Evolutionary conservation across 2,888 invertebrate species (phyloP).

Genomic region (Tipula confusa): DNA sequence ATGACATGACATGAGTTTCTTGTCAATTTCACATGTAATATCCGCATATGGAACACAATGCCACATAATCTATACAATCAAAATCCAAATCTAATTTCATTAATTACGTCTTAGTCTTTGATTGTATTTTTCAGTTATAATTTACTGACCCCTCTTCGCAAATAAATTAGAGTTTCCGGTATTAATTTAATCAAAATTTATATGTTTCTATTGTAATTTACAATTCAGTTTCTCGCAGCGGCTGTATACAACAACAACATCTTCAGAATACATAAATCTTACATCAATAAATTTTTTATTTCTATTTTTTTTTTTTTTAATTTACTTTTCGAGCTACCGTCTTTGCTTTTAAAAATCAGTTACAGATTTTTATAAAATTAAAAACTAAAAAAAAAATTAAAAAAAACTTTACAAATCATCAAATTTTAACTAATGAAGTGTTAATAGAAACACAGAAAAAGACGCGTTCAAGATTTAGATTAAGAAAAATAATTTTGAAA

Average conservation of each 20-base stretch:
- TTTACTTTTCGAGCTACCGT: not conserved
- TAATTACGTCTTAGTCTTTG: not conserved
- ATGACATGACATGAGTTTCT: too few relatives aligned
- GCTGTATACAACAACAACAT: not conserved
- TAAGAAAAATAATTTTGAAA: not conserved
- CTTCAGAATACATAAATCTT: not conserved
- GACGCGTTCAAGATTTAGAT: not conserved
- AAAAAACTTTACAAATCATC: not conserved
- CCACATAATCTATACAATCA: too few relatives aligned
- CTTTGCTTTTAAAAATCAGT: not conserved
- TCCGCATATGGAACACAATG: too few relatives aligned
- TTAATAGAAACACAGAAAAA: not conserved
- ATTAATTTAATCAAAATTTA: constrained; percentile 25
- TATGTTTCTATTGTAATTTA: constrained; percentile 20
- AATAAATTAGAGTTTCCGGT: constrained; percentile 25
- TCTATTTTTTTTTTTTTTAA: not conserved
- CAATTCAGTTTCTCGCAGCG: not conserved
- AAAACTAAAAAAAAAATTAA: not conserved
- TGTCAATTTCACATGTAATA: too few relatives aligned
- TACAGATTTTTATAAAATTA: not conserved
- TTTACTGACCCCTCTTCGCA: not conserved
- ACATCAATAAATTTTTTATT: not conserved
- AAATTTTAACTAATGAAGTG: not conserved
- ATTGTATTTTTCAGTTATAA: not conserved
- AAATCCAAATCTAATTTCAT: not conserved